phyloP scores from a whole-genome alignment of 2,888 invertebrate species.

The Apamea monoglypha region DNA sequence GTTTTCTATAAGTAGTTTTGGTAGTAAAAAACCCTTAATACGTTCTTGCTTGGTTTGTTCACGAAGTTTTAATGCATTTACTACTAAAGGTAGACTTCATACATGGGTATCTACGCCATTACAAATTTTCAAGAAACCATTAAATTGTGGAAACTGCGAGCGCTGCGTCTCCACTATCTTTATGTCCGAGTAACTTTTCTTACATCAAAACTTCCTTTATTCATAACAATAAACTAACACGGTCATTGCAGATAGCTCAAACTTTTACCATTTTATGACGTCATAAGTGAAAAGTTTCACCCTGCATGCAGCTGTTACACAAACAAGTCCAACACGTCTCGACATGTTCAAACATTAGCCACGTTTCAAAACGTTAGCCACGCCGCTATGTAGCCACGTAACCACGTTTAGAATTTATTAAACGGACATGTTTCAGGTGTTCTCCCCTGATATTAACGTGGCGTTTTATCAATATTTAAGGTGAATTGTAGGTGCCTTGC shows the following conservation, averaged over 20 bases:
- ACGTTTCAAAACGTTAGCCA: constrained; percentile 19
- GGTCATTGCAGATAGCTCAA: constrained; percentile 13
- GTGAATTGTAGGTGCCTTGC: neutral
- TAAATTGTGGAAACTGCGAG: neutral
- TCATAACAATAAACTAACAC: constrained; percentile 16
- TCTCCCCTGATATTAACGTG: neutral
- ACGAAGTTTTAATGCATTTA: neutral
- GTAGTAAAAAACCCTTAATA: neutral
- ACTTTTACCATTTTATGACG: constrained; percentile 39
- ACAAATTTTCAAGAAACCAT: neutral
- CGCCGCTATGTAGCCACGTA: constrained; percentile 1
- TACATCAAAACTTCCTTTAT: neutral
- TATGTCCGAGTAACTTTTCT: neutral
- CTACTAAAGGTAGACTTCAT: neutral
- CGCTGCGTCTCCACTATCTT: neutral
- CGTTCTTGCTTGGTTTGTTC: neutral
- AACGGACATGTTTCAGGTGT: constrained; percentile 9
- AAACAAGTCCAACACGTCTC: constrained; percentile 29
- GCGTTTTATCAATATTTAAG: constrained; percentile 21
- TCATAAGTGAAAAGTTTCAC: constrained; percentile 29
- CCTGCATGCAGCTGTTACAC: constrained; percentile 22
- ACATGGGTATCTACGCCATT: neutral
- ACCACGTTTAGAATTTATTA: constrained; percentile 19
- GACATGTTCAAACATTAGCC: constrained; percentile 39
- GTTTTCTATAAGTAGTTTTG: neutral